Percentiles rank a stretch among this genome's conserved stretches.
Evolutionary conservation across 1,140 invertebrate species (phyloP).

Genomic region (Diuraphis noxia): DNA sequence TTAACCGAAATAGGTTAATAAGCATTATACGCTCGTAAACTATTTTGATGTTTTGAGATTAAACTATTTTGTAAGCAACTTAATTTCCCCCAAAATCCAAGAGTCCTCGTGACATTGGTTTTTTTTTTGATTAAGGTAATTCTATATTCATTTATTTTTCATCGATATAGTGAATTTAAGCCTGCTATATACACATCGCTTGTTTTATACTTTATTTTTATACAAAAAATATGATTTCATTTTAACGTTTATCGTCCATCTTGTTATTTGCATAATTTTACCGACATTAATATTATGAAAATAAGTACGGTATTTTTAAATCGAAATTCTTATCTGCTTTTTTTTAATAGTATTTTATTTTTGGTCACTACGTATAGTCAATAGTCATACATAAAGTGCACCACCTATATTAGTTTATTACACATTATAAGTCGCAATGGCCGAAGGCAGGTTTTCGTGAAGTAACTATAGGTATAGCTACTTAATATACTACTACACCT

Average conservation of each 20-base stretch:
- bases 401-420: too few relatives aligned
- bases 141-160: background rate
- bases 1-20: too few relatives aligned
- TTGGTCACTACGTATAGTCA: background rate
- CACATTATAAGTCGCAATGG: background rate
- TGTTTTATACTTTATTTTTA: background rate
- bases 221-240: background rate
- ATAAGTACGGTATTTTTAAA: background rate
- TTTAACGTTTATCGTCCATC: background rate
- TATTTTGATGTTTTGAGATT: background rate
- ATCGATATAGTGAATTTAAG: background rate
- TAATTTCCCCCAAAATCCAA: background rate
- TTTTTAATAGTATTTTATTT: background rate
- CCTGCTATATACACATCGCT: too few relatives aligned
- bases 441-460: background rate
- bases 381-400: background rate
- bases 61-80: background rate
- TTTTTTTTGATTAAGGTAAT: background rate
- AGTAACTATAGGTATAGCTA: background rate
- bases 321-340: background rate
- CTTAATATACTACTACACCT: too few relatives aligned
- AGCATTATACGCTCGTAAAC: background rate
- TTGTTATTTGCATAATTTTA: background rate
- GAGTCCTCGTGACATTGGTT: background rate
- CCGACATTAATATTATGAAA: background rate